A percentile compares a stretch with the other conserved stretches of the same genome.
phyloP scores from a whole-genome alignment of 2,888 invertebrate species.

The Alentia gelatinosa region DNA sequence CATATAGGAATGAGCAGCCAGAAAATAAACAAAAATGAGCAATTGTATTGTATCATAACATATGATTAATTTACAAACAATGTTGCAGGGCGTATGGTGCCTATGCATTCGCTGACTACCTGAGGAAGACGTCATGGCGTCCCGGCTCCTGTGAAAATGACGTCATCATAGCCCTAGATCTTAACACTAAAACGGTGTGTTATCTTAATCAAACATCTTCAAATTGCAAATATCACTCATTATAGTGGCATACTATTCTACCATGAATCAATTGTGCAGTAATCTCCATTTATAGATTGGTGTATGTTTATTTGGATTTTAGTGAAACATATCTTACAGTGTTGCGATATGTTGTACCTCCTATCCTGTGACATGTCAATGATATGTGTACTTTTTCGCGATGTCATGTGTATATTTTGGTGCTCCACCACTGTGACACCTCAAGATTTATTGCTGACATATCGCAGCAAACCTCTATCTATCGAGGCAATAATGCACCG shows the following conservation, averaged over 20 bases:
- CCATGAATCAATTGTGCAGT: neutral
- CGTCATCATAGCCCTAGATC: neutral
- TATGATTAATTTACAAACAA: no score
- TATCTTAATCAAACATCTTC: neutral
- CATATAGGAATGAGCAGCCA: no score
- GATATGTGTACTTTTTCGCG: no score
- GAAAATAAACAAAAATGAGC: no score
- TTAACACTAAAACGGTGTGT: neutral
- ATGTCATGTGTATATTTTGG: no score
- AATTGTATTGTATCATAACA: no score
- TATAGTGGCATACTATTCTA: neutral
- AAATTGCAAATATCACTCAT: neutral
- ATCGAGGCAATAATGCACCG: no score
- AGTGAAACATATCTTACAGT: neutral
- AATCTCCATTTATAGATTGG: neutral
- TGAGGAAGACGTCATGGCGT: neutral
- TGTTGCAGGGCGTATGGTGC: no score
- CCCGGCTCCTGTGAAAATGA: neutral
- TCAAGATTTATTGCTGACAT: no score
- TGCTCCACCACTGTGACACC: no score
- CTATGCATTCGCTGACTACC: neutral
- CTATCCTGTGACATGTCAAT: neutral
- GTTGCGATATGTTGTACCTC: neutral
- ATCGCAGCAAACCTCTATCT: no score
- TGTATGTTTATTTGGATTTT: neutral